Evolutionary conservation across 2,113 vertebrate species (phyloP).

Genomic region (Atherinomorus stipes): DNA sequence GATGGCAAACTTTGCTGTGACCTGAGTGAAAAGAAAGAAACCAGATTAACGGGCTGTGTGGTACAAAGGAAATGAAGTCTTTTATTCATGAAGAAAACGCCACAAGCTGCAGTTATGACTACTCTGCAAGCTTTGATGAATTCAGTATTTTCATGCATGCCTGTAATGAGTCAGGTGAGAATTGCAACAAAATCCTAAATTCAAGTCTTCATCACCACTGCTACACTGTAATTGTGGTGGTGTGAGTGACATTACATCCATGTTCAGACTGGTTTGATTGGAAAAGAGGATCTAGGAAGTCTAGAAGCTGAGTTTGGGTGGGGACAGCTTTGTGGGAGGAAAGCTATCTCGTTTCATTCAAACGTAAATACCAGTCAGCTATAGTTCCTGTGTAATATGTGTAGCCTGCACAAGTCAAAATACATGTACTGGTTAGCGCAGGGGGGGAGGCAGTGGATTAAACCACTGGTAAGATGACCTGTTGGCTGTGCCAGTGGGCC

Average conservation of each 20-base stretch:
- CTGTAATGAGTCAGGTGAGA: not conserved
- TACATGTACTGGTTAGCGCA: not conserved
- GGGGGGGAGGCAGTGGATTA: constrained; percentile 7
- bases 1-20: constrained; percentile 82
- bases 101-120: not conserved
- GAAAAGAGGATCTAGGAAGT: not conserved
- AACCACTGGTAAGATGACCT: constrained; percentile 42
- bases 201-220: not conserved
- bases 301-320: constrained; percentile 22
- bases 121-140: not conserved
- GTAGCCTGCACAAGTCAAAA: too few relatives aligned
- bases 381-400: constrained; percentile 4
- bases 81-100: not conserved
- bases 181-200: not conserved
- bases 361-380: constrained; percentile 6
- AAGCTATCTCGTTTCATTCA: constrained; percentile 37
- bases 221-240: not conserved
- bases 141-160: not conserved
- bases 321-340: constrained; percentile 33
- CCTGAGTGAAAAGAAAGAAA: constrained; percentile 72
- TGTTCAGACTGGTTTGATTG: not conserved
- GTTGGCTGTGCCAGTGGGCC: constrained; percentile 41
- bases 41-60: not conserved
- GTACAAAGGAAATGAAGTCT: not conserved
- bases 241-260: not conserved